These are phyloP conservation scores for Clitarchus hookeri DNA, from an alignment of 2,888 invertebrate species.

Conservation along the genomic window DNA sequence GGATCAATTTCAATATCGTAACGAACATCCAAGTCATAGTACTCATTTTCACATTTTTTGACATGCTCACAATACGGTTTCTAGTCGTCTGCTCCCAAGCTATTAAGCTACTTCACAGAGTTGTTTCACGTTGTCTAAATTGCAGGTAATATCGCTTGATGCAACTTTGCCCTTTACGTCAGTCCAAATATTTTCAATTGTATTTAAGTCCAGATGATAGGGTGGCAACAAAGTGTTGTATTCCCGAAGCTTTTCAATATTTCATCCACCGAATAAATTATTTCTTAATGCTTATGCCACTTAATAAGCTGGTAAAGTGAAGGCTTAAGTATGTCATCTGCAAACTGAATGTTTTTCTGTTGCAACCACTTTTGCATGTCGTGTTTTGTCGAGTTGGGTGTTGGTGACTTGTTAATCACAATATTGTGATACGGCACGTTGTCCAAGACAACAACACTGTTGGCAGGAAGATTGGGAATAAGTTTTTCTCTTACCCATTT, in stretches of 20 bases:
- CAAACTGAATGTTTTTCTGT: no score
- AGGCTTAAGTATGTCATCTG: no score
- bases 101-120: no score
- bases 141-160: background rate
- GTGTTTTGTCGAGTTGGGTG: background rate
- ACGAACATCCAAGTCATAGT: no score
- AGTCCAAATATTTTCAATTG: constrained; percentile 15
- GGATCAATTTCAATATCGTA: no score
- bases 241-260: background rate
- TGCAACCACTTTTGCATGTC: background rate
- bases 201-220: constrained; percentile 22
- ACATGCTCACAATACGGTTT: no score
- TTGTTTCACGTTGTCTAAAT: background rate
- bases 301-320: no score
- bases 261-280: background rate
- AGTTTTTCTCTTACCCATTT: constrained; percentile 20
- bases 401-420: constrained; percentile 12
- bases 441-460: constrained; percentile 23
- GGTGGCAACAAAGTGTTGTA: background rate
- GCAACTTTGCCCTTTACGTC: background rate
- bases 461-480: background rate
- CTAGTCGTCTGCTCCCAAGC: no score
- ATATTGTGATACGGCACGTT: no score
- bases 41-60: no score
- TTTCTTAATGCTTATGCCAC: no score